A percentile compares a stretch with the other conserved stretches of the same genome.
phyloP scores from a whole-genome alignment of 2,113 vertebrate genomes.

The Oreochromis aureus region DNA sequence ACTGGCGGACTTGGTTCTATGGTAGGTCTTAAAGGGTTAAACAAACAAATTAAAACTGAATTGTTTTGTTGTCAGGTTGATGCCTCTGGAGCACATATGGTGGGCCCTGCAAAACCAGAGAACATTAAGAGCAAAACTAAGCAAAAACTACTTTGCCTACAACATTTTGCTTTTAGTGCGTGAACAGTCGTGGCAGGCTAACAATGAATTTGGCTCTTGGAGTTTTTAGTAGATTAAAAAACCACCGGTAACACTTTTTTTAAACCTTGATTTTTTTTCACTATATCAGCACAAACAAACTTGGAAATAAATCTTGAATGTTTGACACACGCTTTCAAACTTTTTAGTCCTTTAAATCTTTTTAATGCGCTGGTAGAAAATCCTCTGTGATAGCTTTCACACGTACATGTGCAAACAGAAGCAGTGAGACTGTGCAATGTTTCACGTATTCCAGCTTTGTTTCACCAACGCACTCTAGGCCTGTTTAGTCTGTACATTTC shows the following conservation, averaged over 20 bases:
- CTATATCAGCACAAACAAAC: neutral
- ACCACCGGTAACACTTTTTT: neutral
- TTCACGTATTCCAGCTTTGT: slow-evolving; percentile 56
- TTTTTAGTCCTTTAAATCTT: neutral
- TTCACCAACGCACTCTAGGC: neutral
- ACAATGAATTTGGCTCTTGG: neutral
- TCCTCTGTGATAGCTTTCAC: neutral
- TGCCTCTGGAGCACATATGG: neutral
- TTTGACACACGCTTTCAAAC: neutral
- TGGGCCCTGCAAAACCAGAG: neutral
- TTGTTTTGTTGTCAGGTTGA: neutral
- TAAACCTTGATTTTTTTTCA: neutral
- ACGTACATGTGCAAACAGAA: neutral
- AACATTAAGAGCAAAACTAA: neutral
- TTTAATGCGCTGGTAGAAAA: neutral
- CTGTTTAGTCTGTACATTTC: slow-evolving; percentile 63
- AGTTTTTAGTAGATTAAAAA: neutral
- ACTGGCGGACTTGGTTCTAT: too few species aligned
- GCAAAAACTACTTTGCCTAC: neutral
- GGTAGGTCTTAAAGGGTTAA: neutral
- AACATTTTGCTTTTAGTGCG: neutral
- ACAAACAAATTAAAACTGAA: neutral
- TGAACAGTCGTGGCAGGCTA: neutral
- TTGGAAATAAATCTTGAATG: neutral
- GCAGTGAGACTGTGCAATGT: slow-evolving; percentile 18